phyloP scores from a whole-genome alignment of 2,113 vertebrate genomes.

The Rissa tridactyla region DNA sequence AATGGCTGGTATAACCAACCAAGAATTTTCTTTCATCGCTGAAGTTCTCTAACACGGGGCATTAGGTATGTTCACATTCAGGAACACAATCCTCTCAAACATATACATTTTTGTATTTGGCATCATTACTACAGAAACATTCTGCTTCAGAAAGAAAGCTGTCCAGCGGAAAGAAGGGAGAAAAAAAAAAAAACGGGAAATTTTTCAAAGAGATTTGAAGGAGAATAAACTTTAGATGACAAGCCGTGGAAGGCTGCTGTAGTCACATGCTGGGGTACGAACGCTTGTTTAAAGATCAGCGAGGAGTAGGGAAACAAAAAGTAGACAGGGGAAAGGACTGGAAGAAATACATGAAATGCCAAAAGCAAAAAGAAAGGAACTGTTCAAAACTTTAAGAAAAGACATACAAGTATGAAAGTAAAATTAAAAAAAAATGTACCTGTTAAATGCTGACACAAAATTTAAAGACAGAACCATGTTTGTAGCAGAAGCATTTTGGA shows the following conservation, averaged over 20 bases:
- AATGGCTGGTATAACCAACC: background rate
- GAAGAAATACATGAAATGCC: background rate
- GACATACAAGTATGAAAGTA: background rate
- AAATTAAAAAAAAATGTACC: background rate
- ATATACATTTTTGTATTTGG: background rate
- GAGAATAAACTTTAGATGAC: conserved; percentile 2
- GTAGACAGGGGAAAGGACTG: background rate
- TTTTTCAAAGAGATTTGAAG: conserved; percentile 25
- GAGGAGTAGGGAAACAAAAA: background rate
- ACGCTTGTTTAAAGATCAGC: background rate
- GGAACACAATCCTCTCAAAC: background rate
- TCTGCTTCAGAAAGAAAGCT: background rate
- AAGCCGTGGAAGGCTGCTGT: background rate
- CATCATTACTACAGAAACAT: background rate
- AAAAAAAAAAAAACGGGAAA: background rate
- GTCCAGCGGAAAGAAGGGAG: background rate
- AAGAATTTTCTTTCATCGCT: background rate
- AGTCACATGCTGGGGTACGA: background rate
- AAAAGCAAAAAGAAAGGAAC: background rate
- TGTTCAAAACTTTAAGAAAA: background rate
- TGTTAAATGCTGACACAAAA: background rate
- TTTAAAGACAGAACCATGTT: background rate
- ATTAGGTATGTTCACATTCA: background rate
- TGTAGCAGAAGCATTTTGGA: background rate
- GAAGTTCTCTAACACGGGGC: background rate